Conservation (phyloP, 2,113 vertebrate species). For the Parotia lawesii region DNA sequence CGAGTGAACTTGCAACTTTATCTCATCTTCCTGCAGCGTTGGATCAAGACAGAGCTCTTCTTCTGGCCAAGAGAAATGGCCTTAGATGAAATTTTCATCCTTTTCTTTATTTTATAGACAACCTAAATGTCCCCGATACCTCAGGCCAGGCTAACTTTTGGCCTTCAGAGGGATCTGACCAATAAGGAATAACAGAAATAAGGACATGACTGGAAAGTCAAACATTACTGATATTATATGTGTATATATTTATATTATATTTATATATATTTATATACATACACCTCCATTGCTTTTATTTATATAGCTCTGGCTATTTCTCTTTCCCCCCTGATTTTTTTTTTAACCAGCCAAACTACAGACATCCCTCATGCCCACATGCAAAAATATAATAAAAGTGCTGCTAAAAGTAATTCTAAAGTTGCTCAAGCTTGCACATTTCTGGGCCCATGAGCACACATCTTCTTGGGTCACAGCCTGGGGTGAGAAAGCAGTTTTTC, state of each 20-base stretch:
- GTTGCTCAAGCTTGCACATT: neutral
- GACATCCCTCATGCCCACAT: neutral
- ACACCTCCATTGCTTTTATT: neutral
- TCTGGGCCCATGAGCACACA: neutral
- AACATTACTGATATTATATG: neutral
- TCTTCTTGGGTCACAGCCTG: neutral
- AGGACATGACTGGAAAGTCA: neutral
- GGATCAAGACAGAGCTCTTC: neutral
- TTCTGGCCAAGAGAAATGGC: neutral
- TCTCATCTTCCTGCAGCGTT: neutral
- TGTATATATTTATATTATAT: neutral
- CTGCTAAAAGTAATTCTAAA: neutral
- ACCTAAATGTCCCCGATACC: neutral
- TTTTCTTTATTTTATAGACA: neutral
- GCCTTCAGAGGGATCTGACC: neutral
- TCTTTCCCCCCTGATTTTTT: neutral
- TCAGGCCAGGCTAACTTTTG: fast-evolving
- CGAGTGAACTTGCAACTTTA: neutral
- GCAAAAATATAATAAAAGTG: neutral
- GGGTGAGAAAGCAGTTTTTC: neutral
- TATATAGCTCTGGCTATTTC: neutral
- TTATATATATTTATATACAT: neutral
- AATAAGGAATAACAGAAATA: neutral
- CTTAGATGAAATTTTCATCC: neutral
- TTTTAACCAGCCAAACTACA: neutral